These are phyloP conservation scores for Podilymbus podiceps DNA, from an alignment of 2,113 vertebrate species.

Conservation along the genomic window DNA sequence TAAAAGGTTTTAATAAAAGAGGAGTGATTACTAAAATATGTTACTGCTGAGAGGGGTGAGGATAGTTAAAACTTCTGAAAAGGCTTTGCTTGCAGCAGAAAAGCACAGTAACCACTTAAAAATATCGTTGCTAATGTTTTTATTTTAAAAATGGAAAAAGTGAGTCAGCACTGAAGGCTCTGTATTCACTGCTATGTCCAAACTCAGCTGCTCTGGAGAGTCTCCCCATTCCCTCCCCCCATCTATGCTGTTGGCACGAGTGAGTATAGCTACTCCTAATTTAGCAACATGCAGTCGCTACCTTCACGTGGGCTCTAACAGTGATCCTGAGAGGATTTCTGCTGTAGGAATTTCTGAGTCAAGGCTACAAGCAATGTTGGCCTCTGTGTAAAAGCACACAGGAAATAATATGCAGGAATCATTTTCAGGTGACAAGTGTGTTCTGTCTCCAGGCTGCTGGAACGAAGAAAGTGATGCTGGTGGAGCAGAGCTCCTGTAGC, in stretches of 20 bases:
- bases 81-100: conserved; percentile 36
- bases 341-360: background rate
- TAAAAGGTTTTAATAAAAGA: conserved; percentile 5
- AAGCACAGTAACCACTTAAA: conserved; percentile 32
- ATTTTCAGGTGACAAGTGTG: background rate
- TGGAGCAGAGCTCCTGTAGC: background rate
- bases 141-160: conserved; percentile 65
- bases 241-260: background rate
- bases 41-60: background rate
- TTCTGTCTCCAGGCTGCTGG: background rate
- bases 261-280: conserved; percentile 15
- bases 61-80: background rate
- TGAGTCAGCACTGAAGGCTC: conserved; percentile 43
- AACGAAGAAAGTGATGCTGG: background rate
- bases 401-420: background rate
- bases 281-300: background rate
- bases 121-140: conserved; percentile 53
- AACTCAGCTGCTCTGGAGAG: conserved; percentile 46
- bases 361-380: background rate
- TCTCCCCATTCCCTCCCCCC: conserved; percentile 2
- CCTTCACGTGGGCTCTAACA: background rate
- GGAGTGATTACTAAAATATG: background rate
- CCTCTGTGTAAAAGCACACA: background rate
- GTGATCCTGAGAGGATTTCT: background rate
- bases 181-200: conserved; percentile 12